Conservation (phyloP, 2,113 vertebrate genomes). For the Micronisus gabar region DNA sequence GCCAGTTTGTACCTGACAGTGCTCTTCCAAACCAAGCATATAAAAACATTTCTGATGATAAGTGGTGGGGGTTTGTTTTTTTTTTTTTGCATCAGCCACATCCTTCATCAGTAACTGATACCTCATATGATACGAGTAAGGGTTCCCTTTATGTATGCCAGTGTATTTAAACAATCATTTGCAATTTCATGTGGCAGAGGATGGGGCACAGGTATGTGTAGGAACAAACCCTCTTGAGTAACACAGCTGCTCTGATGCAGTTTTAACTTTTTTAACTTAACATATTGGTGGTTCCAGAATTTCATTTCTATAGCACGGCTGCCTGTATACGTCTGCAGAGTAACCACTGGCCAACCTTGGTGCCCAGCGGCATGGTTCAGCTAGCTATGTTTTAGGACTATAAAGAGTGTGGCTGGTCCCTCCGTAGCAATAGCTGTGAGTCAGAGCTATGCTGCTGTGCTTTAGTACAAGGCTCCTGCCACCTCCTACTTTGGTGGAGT, state of each 20-base stretch:
- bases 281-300: background rate
- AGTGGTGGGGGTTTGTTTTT: background rate
- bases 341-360: background rate
- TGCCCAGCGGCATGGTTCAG: background rate
- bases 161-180: background rate
- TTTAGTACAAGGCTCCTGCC: background rate
- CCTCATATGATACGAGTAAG: accelerated
- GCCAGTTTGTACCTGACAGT: background rate
- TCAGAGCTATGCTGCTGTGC: background rate
- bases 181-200: background rate
- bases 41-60: background rate
- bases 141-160: background rate
- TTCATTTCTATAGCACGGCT: accelerated
- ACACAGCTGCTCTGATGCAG: background rate
- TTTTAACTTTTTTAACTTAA: background rate
- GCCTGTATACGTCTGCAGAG: background rate
- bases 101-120: background rate
- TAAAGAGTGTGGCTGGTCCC: background rate
- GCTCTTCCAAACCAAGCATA: background rate
- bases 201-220: background rate
- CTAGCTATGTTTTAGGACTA: background rate
- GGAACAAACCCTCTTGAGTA: background rate
- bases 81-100: background rate
- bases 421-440: background rate
- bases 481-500: background rate